Evolutionary conservation across 2,113 vertebrate species (phyloP).

Genomic region (Siphamia tubifer): DNA sequence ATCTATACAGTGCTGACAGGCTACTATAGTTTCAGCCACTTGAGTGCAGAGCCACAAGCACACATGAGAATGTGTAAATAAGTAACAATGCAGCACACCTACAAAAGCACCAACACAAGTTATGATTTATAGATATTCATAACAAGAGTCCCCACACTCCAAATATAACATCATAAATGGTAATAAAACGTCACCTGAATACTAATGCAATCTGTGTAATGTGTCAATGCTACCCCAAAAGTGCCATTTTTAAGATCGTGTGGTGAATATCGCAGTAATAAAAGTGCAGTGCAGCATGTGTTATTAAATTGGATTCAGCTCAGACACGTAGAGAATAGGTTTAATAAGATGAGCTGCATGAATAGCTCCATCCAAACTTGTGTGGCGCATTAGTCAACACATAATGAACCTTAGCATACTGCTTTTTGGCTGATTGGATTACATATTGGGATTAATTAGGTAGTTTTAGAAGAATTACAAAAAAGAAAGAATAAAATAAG

Average conservation of each 20-base stretch:
- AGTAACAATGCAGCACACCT: neutral
- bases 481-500: slow-evolving; percentile 7
- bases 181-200: neutral
- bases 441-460: slow-evolving; percentile 53
- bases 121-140: slow-evolving; percentile 3
- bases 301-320: slow-evolving; percentile 62
- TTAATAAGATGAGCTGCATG: slow-evolving; percentile 73
- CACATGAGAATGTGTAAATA: neutral
- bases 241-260: slow-evolving; percentile 19
- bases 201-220: slow-evolving; percentile 19
- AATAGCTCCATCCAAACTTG: slow-evolving; percentile 58
- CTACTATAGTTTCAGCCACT: neutral
- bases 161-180: slow-evolving; percentile 5
- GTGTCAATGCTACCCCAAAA: slow-evolving; percentile 16
- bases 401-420: slow-evolving; percentile 58
- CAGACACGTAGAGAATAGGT: slow-evolving; percentile 42
- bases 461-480: slow-evolving; percentile 15
- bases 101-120: neutral
- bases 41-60: neutral
- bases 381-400: slow-evolving; percentile 53
- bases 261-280: slow-evolving; percentile 48
- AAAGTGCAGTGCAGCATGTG: slow-evolving; percentile 51
- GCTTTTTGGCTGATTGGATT: slow-evolving; percentile 50
- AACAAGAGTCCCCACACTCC: neutral
- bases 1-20: neutral